Percentiles rank a stretch among this genome's conserved stretches.
Evolutionary conservation across 2,113 vertebrate species (phyloP).

Genomic region (Pseudorhombus dupliciocellatus): DNA sequence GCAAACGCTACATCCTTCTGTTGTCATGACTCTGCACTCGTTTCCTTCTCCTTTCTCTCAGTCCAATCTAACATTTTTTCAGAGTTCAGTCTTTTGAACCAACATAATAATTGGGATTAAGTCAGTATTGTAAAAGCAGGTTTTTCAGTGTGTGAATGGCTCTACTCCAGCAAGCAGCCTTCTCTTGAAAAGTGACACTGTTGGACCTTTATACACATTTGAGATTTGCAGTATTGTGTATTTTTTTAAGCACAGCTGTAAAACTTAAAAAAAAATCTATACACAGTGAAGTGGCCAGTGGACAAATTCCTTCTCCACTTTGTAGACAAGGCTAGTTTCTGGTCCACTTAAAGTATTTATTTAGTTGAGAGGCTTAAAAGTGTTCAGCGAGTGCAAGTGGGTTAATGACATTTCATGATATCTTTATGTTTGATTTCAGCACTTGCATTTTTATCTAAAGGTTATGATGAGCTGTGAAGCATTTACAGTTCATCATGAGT

Average conservation of each 20-base stretch:
- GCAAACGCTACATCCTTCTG: slow-evolving; percentile 57
- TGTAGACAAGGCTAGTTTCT: slow-evolving; percentile 42
- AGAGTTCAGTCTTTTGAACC: slow-evolving; percentile 40
- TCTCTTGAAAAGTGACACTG: slow-evolving; percentile 24
- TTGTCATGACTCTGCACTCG: slow-evolving; percentile 47
- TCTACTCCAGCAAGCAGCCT: slow-evolving; percentile 39
- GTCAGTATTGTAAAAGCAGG: slow-evolving; percentile 55
- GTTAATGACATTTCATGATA: slow-evolving; percentile 45
- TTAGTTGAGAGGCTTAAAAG: slow-evolving; percentile 34
- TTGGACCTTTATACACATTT: slow-evolving; percentile 39
- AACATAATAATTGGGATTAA: slow-evolving; percentile 39
- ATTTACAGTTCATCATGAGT: slow-evolving; percentile 37
- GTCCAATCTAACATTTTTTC: slow-evolving; percentile 29
- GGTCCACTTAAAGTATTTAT: slow-evolving; percentile 25
- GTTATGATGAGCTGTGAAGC: slow-evolving; percentile 33
- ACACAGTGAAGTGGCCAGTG: slow-evolving; percentile 1
- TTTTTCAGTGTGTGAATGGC: slow-evolving; percentile 47
- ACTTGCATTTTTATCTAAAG: slow-evolving; percentile 41
- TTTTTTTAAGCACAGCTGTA: slow-evolving; percentile 24
- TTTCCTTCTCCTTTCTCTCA: slow-evolving; percentile 20
- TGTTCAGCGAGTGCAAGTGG: slow-evolving; percentile 28
- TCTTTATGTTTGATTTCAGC: slow-evolving; percentile 50
- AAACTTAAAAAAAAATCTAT: slow-evolving; percentile 29
- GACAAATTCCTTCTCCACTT: slow-evolving; percentile 10
- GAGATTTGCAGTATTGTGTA: slow-evolving; percentile 35